Evolutionary conservation across 2,888 invertebrate species (phyloP).

Genomic region (Drosophila eohydei): DNA sequence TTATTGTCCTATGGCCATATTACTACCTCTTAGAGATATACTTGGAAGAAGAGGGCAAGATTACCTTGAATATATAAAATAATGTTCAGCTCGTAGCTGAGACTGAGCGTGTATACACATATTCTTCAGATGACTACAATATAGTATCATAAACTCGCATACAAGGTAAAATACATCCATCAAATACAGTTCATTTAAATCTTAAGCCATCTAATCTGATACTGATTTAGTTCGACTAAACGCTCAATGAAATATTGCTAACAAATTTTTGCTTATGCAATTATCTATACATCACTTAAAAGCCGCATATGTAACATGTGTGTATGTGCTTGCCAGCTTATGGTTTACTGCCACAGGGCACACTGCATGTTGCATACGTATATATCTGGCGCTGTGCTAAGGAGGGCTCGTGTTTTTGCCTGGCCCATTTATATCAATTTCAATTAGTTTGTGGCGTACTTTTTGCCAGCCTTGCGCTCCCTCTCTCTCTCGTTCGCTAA

Average conservation of each 20-base stretch:
- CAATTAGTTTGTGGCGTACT: slow-evolving; percentile 56
- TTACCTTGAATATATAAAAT: too few species aligned
- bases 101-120: too few species aligned
- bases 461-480: slow-evolving; percentile 27
- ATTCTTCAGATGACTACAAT: too few species aligned
- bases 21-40: too few species aligned
- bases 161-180: not conserved
- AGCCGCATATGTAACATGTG: slow-evolving; percentile 5
- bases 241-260: not conserved
- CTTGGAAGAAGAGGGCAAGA: too few species aligned
- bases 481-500: slow-evolving; percentile 5
- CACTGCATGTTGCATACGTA: slow-evolving; percentile 84
- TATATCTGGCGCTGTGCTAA: slow-evolving; percentile 1
- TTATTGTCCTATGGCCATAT: too few species aligned
- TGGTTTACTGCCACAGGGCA: slow-evolving; percentile 35
- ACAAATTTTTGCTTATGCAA: slow-evolving; percentile 10
- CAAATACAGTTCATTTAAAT: not conserved
- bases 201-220: not conserved
- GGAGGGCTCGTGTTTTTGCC: slow-evolving; percentile 29
- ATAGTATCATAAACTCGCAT: too few species aligned
- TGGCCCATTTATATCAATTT: slow-evolving; percentile 58
- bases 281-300: not conserved
- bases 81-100: too few species aligned
- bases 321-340: slow-evolving; percentile 19
- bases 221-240: not conserved